phyloP scores from a whole-genome alignment of 2,888 invertebrate species.

The Coelopa pilipes region DNA sequence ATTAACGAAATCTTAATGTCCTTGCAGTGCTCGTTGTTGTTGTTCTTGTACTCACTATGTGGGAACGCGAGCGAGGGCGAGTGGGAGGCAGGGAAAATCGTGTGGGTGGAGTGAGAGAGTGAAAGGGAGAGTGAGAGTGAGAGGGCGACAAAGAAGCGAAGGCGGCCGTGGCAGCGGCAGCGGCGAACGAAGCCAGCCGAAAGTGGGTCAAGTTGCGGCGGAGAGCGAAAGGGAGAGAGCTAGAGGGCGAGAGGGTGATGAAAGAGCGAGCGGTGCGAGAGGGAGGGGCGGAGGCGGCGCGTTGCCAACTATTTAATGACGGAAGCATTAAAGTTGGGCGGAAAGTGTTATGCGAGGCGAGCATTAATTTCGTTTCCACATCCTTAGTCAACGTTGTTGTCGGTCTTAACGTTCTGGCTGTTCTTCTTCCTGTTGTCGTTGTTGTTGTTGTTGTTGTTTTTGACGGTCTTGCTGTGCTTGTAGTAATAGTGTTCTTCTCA shows the following conservation, averaged over 20 bases:
- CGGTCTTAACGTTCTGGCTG: neutral
- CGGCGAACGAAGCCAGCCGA: too few relatives aligned
- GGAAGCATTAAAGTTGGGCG: slow-evolving; percentile 16
- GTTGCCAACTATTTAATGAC: slow-evolving; percentile 28
- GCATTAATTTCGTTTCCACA: neutral
- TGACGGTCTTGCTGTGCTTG: neutral
- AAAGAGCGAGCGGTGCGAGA: neutral
- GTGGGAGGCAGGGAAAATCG: too few relatives aligned
- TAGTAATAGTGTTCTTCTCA: neutral
- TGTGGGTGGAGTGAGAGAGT: too few relatives aligned
- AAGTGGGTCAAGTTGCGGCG: too few relatives aligned
- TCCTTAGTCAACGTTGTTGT: neutral
- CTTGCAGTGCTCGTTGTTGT: too few relatives aligned
- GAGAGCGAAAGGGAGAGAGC: too few relatives aligned
- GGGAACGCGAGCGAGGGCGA: too few relatives aligned
- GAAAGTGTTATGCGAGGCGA: neutral
- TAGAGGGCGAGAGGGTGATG: too few relatives aligned
- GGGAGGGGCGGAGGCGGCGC: neutral
- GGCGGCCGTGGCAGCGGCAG: too few relatives aligned
- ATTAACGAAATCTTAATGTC: neutral
- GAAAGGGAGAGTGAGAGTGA: too few relatives aligned
- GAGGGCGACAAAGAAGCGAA: too few relatives aligned
- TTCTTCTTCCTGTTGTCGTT: neutral
- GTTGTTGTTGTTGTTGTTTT: neutral
- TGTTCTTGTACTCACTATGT: too few relatives aligned